These are phyloP conservation scores for Labia minor DNA, from an alignment of 2,888 invertebrate genomes.

Conservation along the genomic window DNA sequence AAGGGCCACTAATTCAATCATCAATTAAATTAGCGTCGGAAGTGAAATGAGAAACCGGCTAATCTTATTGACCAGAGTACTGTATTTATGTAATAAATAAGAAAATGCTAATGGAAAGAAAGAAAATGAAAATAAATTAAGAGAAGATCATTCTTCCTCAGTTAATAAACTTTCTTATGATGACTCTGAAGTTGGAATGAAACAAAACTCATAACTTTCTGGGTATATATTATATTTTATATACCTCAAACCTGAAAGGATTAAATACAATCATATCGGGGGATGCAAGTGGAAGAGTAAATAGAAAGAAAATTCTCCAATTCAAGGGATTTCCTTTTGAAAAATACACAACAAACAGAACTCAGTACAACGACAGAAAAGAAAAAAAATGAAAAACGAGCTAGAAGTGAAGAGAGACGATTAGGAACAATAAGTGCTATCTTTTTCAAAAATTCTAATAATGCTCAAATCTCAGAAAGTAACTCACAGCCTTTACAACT, in stretches of 20 bases:
- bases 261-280: too few species aligned
- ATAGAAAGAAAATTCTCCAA: too few species aligned
- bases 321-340: too few species aligned
- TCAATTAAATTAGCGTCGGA: too few species aligned
- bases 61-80: too few species aligned
- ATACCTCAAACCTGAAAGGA: too few species aligned
- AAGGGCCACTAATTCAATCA: too few species aligned
- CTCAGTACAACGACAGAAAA: conserved; percentile 52
- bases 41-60: too few species aligned
- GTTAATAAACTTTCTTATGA: conserved; percentile 37
- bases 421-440: background rate
- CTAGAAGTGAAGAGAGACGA: conserved; percentile 71
- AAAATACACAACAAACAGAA: too few species aligned
- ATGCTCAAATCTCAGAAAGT: background rate
- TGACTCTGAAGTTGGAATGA: conserved; percentile 61
- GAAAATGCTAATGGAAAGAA: conserved; percentile 31
- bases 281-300: too few species aligned
- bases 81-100: too few species aligned
- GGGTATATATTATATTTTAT: too few species aligned
- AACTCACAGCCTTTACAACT: background rate
- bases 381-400: conserved; percentile 65
- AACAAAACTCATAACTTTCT: conserved; percentile 29
- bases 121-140: conserved; percentile 36
- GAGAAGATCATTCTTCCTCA: conserved; percentile 24
- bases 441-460: background rate